phyloP scores from a whole-genome alignment of 1,140 invertebrate species.

The Helicoverpa zea region DNA sequence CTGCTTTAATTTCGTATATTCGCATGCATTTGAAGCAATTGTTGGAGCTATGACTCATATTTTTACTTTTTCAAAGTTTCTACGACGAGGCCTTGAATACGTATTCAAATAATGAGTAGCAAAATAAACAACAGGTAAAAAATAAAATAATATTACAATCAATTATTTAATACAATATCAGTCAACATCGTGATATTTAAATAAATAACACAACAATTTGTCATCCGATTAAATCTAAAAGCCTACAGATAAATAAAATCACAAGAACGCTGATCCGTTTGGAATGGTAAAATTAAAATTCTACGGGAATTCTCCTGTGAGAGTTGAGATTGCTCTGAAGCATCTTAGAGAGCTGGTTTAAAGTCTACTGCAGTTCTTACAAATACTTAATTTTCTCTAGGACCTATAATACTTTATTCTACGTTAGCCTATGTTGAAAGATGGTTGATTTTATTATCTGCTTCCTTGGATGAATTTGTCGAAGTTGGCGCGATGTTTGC shows the following conservation, averaged over 20 bases:
- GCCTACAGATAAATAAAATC: slow-evolving; percentile 45
- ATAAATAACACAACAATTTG: slow-evolving; percentile 49
- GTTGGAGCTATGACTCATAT: too few relatives aligned
- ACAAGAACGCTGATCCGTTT: slow-evolving; percentile 2
- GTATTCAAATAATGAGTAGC: background rate
- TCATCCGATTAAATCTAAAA: slow-evolving; percentile 43
- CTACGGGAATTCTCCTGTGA: background rate
- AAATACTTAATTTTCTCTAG: background rate
- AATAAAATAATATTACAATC: slow-evolving; percentile 3
- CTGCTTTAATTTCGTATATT: background rate
- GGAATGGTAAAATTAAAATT: background rate
- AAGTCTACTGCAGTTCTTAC: background rate
- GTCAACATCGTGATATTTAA: slow-evolving; percentile 55
- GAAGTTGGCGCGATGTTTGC: slow-evolving; percentile 72
- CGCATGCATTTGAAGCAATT: too few relatives aligned
- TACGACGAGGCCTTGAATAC: too few relatives aligned
- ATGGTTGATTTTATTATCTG: slow-evolving; percentile 31
- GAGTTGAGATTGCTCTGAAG: background rate
- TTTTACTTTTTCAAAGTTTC: background rate
- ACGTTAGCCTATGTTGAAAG: background rate
- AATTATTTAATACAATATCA: slow-evolving; percentile 58
- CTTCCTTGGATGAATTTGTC: slow-evolving; percentile 80
- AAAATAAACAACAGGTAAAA: slow-evolving; percentile 14
- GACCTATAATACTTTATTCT: background rate
- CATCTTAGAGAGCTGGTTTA: background rate